Evolutionary conservation across 2,113 vertebrate species (phyloP).

Genomic region (Chamaea fasciata): DNA sequence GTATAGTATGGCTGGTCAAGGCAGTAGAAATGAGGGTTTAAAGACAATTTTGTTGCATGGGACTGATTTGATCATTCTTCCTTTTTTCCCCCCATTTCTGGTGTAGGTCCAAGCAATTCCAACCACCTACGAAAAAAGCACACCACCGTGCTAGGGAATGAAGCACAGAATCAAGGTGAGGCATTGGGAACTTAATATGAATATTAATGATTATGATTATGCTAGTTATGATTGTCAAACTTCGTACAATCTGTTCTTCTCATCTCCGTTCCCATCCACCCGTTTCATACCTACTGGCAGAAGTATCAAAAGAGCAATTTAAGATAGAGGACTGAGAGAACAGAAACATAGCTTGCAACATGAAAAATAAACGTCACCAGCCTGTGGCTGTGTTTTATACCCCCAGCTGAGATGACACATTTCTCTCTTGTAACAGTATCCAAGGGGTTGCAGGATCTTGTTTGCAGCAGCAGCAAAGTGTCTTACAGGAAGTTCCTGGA

Average conservation of each 20-base stretch:
- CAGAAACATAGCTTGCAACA: background rate
- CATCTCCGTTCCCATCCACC: rapidly evolving
- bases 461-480: background rate
- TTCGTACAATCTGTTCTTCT: background rate
- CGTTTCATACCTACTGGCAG: background rate
- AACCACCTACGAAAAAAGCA: background rate
- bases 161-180: background rate
- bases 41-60: background rate
- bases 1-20: background rate
- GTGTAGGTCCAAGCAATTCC: background rate
- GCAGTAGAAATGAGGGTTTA: background rate
- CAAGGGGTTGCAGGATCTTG: background rate
- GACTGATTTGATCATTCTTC: background rate
- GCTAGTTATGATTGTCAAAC: background rate
- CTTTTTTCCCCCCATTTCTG: background rate
- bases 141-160: background rate
- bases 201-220: background rate
- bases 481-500: background rate
- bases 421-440: background rate
- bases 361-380: background rate
- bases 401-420: background rate
- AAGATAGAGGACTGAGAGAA: background rate
- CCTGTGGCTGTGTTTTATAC: background rate
- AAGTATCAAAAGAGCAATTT: background rate
- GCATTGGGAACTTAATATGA: background rate